Conservation (phyloP, 2,888 invertebrate species). For the Tenthredo livida region DNA sequence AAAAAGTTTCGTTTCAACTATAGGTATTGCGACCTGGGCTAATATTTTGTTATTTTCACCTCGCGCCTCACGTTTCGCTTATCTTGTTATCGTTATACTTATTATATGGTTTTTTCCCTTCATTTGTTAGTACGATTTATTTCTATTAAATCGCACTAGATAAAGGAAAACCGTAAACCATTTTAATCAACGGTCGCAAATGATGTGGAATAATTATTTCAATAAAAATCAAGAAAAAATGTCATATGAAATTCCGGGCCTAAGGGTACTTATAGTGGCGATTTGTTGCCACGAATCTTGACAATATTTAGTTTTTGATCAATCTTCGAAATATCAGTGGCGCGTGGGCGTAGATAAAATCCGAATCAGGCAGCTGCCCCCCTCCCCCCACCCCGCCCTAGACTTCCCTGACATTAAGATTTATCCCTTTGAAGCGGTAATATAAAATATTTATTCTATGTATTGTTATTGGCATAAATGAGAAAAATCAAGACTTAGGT, state of each 20-base stretch:
- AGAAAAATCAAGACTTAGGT: too few species aligned
- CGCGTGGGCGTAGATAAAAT: conserved; percentile 28
- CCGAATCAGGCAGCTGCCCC: background rate
- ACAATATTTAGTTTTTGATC: background rate
- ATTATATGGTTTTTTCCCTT: background rate
- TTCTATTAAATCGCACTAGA: too few species aligned
- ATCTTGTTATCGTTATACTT: background rate
- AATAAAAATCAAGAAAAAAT: background rate
- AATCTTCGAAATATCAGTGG: background rate
- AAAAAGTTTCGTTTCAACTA: background rate
- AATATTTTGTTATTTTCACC: background rate
- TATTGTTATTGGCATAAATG: too few species aligned
- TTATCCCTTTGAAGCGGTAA: too few species aligned
- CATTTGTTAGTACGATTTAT: too few species aligned
- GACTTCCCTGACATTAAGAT: too few species aligned
- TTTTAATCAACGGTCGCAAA: background rate
- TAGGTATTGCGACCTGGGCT: background rate
- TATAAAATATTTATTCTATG: too few species aligned
- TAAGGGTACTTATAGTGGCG: too few species aligned
- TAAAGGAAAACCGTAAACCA: background rate
- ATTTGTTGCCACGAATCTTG: too few species aligned
- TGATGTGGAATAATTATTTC: background rate
- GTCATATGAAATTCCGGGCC: background rate
- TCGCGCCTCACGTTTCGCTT: background rate
- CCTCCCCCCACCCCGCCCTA: too few species aligned